Evolutionary conservation across 2,113 vertebrate genomes (phyloP).

Genomic region (human): DNA sequence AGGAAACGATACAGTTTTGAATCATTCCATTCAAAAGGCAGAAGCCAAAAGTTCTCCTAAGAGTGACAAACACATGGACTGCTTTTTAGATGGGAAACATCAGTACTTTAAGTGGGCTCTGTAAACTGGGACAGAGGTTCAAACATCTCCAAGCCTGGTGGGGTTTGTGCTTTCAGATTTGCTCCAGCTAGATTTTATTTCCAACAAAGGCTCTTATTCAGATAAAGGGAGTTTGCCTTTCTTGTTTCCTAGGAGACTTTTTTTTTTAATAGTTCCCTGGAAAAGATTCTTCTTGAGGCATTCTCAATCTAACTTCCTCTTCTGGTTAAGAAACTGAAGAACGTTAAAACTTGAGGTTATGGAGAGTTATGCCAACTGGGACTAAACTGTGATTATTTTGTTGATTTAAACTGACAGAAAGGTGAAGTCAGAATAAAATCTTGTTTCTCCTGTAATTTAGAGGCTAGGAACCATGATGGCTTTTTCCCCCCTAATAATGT

Average conservation of each 20-base stretch:
- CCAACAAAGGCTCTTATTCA: slow-evolving; percentile 62
- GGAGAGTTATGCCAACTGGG: slow-evolving; percentile 69
- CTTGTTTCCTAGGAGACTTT: slow-evolving; percentile 59
- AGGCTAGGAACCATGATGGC: slow-evolving; percentile 46
- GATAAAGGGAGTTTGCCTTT: slow-evolving; percentile 76
- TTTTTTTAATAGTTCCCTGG: slow-evolving; percentile 44
- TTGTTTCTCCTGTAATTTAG: slow-evolving; percentile 71
- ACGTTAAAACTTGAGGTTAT: slow-evolving; percentile 55
- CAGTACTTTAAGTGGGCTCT: slow-evolving; percentile 68
- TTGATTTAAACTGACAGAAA: slow-evolving; percentile 79
- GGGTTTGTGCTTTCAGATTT: slow-evolving; percentile 50
- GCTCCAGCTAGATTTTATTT: slow-evolving; percentile 64
- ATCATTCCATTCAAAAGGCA: slow-evolving; percentile 80
- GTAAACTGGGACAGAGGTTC: slow-evolving; percentile 65
- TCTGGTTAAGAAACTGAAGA: slow-evolving; percentile 70
- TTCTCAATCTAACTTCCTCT: slow-evolving; percentile 73
- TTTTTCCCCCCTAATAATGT: background rate
- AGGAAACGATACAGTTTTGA: slow-evolving; percentile 84
- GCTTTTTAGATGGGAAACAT: slow-evolving; percentile 73
- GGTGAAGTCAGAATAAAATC: slow-evolving; percentile 73
- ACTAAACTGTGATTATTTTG: slow-evolving; percentile 69
- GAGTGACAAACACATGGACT: slow-evolving; percentile 75
- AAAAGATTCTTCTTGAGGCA: slow-evolving; percentile 71
- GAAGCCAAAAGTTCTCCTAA: slow-evolving; percentile 76
- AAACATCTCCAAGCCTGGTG: slow-evolving; percentile 54